phyloP scores from a whole-genome alignment of 2,797 vertebrate genomes.

The Cyclura pinguis region DNA sequence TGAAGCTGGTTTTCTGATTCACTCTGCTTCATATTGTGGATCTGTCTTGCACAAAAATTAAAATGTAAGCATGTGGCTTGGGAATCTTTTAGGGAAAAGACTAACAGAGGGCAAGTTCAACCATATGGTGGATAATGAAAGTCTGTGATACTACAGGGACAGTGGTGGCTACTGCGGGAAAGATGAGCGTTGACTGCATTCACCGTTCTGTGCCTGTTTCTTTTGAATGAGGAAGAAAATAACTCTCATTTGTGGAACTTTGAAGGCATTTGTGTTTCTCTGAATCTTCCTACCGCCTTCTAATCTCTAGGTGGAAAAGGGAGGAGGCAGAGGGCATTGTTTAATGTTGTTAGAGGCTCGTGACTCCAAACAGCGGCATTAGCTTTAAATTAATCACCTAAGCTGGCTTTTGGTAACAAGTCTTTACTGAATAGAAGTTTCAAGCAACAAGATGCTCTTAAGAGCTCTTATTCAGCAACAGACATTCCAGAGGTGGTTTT shows the following conservation, averaged over 20 bases:
- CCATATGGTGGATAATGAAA: neutral
- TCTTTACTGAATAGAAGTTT: constrained; percentile 46
- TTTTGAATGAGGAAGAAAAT: fast-evolving
- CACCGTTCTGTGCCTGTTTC: neutral
- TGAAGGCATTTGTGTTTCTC: constrained; percentile 36
- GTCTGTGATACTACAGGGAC: fast-evolving
- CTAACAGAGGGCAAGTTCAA: neutral
- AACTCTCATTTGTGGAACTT: fast-evolving
- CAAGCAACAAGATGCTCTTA: constrained; percentile 2
- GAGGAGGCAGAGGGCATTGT: constrained; percentile 51
- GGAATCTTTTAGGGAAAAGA: neutral
- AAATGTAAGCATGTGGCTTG: neutral
- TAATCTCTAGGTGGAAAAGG: constrained; percentile 63
- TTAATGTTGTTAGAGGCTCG: constrained; percentile 68
- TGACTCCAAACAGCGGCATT: constrained; percentile 78
- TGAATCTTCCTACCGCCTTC: constrained; percentile 54
- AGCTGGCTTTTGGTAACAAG: constrained; percentile 79
- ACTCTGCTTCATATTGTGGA: neutral
- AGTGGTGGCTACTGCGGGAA: fast-evolving
- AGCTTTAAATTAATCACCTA: constrained; percentile 82
- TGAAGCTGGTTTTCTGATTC: neutral
- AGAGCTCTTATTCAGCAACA: constrained; percentile 37
- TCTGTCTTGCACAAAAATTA: neutral
- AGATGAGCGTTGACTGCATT: neutral
- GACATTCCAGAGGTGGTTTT: constrained; percentile 46